Evolutionary conservation across 2,888 invertebrate species (phyloP).

Genomic region (Steinernema carpocapsae): DNA sequence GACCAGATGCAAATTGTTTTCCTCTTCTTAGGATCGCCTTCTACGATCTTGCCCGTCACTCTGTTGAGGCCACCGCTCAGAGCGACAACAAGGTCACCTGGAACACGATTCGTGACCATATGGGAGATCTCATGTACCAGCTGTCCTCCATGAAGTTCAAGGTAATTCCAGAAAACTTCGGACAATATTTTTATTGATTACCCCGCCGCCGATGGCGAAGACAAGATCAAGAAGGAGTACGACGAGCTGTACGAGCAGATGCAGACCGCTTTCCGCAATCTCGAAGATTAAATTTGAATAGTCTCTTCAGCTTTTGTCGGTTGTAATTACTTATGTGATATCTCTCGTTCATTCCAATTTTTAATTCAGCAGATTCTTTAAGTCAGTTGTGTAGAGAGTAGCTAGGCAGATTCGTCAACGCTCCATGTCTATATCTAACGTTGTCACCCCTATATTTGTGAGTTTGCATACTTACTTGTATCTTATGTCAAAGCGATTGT

Average conservation of each 20-base stretch:
- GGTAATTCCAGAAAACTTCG: conserved; percentile 72
- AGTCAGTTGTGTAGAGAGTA: conserved; percentile 14
- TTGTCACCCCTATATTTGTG: background rate
- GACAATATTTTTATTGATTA: conserved; percentile 76
- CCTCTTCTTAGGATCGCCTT: conserved; percentile 87
- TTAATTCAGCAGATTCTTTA: background rate
- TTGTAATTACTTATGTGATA: conserved; percentile 27
- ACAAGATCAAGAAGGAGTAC: conserved; percentile 93
- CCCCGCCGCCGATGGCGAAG: conserved; percentile 96
- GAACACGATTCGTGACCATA: conserved; percentile 93
- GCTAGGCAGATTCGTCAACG: conserved; percentile 22
- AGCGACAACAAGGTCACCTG: conserved; percentile 98
- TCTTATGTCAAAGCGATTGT: conserved; percentile 25
- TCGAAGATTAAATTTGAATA: conserved; percentile 82
- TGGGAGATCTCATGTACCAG: conserved; percentile 94
- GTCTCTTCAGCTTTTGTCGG: conserved; percentile 18
- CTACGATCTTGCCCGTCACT: conserved; percentile 96
- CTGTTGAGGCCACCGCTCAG: conserved; percentile 96
- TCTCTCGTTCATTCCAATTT: conserved; percentile 15
- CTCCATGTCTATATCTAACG: conserved; percentile 24
- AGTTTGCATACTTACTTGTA: background rate
- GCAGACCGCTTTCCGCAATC: conserved; percentile 94
- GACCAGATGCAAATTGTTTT: no score
- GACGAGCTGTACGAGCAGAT: conserved; percentile 96
- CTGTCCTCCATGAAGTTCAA: conserved; percentile 99